phyloP scores from a whole-genome alignment of 2,888 invertebrate species.

The Drosophila nigricruria region DNA sequence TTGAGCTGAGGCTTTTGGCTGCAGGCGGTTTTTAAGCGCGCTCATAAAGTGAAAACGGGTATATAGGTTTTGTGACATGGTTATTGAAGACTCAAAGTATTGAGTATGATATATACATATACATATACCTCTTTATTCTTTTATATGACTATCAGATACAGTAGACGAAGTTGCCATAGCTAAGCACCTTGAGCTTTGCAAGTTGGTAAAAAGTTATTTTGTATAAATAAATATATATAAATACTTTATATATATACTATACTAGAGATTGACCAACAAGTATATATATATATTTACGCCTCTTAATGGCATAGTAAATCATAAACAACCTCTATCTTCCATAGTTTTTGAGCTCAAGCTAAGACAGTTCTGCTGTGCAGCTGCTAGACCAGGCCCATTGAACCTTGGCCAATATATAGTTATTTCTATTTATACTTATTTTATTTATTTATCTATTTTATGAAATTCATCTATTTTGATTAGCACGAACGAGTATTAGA shows the following conservation, averaged over 20 bases:
- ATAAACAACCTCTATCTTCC: no score
- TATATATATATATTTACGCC: no score
- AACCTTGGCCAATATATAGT: not conserved
- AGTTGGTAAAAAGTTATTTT: no score
- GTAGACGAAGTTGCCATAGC: not conserved
- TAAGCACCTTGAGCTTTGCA: no score
- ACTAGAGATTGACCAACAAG: no score
- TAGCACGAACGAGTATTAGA: not conserved
- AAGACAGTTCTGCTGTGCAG: no score
- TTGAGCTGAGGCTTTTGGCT: constrained; percentile 20
- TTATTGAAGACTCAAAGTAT: not conserved
- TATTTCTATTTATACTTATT: not conserved
- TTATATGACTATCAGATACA: not conserved
- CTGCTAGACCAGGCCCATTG: no score
- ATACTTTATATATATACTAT: no score
- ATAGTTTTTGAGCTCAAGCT: no score
- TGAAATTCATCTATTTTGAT: no score
- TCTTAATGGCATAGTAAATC: no score
- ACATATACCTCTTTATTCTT: not conserved
- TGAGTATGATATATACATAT: not conserved
- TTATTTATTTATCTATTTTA: not conserved
- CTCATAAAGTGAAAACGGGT: not conserved
- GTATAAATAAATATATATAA: not conserved
- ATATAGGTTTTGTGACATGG: not conserved
- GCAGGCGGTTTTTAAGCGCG: not conserved